Conservation (phyloP, 2,888 invertebrate species). For the Calliopum simillimum region DNA sequence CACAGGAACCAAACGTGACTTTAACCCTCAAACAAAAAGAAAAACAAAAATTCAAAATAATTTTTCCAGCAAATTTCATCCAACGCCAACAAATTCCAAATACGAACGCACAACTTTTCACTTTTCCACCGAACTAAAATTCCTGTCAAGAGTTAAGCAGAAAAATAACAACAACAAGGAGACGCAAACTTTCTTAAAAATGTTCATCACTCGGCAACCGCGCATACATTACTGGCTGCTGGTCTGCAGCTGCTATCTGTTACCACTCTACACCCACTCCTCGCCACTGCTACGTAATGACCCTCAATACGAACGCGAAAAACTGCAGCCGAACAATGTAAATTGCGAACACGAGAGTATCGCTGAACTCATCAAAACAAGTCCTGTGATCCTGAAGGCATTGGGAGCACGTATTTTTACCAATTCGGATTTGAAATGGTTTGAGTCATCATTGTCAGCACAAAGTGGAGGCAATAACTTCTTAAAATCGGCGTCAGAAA, state of each 20-base stretch:
- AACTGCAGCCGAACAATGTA: slow-evolving; percentile 29
- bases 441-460: slow-evolving; percentile 41
- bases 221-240: slow-evolving; percentile 35
- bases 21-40: slow-evolving; percentile 19
- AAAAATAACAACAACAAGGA: too few relatives aligned
- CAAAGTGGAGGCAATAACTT: slow-evolving; percentile 45
- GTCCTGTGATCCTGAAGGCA: slow-evolving; percentile 66
- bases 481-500: slow-evolving; percentile 39
- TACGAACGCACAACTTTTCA: neutral
- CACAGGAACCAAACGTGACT: slow-evolving; percentile 40
- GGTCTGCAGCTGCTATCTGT: slow-evolving; percentile 46
- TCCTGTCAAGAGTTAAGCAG: too few relatives aligned
- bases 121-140: slow-evolving; percentile 5
- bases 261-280: slow-evolving; percentile 44
- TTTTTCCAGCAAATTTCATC: neutral
- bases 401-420: slow-evolving; percentile 64
- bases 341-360: slow-evolving; percentile 64
- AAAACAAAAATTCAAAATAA: neutral
- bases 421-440: slow-evolving; percentile 54
- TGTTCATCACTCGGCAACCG: slow-evolving; percentile 10
- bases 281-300: slow-evolving; percentile 38
- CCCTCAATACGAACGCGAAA: neutral
- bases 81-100: neutral
- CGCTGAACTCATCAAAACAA: slow-evolving; percentile 64
- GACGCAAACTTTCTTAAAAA: neutral